Percentiles rank a stretch among this genome's conserved stretches.
These are phyloP conservation scores for Nemotelus pantherinus DNA, from an alignment of 2,888 invertebrate genomes.

Conservation along the genomic window DNA sequence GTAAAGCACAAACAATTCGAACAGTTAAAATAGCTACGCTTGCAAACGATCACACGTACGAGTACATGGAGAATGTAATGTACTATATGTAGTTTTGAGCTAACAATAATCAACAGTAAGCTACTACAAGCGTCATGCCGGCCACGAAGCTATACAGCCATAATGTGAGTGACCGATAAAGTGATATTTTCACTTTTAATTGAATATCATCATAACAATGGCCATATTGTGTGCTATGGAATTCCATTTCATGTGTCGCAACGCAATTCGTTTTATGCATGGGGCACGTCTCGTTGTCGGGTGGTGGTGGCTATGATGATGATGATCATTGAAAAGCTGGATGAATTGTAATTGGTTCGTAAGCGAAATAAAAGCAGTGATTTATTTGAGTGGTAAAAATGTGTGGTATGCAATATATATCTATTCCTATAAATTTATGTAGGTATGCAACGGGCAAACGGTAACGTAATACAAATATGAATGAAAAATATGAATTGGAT, in stretches of 20 bases:
- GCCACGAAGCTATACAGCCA: too few relatives aligned
- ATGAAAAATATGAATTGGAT: too few relatives aligned
- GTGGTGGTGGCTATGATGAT: background rate
- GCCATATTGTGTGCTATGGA: constrained; percentile 33
- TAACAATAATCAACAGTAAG: too few relatives aligned
- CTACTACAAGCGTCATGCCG: too few relatives aligned
- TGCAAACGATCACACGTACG: too few relatives aligned
- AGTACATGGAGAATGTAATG: too few relatives aligned
- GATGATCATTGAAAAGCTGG: background rate
- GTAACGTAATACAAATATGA: too few relatives aligned
- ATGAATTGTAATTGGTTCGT: constrained; percentile 14
- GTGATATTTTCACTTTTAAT: constrained; percentile 44
- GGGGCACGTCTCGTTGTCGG: background rate
- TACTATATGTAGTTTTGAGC: too few relatives aligned
- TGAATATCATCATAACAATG: constrained; percentile 38
- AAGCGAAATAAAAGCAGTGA: constrained; percentile 12
- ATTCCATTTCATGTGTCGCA: constrained; percentile 16
- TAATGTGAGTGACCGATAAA: constrained; percentile 38
- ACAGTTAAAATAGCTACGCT: background rate
- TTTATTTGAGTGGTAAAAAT: constrained; percentile 2
- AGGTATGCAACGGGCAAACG: too few relatives aligned
- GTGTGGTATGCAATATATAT: background rate
- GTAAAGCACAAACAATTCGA: constrained; percentile 6
- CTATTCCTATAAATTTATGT: too few relatives aligned
- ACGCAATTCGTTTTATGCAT: constrained; percentile 29